phyloP scores from a whole-genome alignment of 2,888 invertebrate species.

The Heliconius ethilla region DNA sequence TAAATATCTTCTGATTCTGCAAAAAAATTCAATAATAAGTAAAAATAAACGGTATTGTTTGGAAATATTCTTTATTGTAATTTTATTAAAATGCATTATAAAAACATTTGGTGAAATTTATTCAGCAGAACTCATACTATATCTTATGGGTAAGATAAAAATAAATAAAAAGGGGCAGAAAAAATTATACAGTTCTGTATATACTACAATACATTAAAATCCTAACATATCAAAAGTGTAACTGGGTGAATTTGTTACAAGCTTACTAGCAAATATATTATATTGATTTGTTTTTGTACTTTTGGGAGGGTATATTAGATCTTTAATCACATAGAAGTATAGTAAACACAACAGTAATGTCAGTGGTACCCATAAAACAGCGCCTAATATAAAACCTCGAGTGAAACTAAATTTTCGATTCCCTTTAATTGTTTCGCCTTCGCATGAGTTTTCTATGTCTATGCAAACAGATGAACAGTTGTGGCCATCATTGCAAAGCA shows the following conservation, averaged over 20 bases:
- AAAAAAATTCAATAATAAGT: conserved; percentile 2
- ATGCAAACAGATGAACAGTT: conserved; percentile 45
- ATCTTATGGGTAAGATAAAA: background rate
- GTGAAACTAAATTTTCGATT: conserved; percentile 52
- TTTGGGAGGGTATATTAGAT: conserved; percentile 40
- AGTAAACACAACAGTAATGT: conserved; percentile 55
- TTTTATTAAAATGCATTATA: background rate
- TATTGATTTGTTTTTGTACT: conserved; percentile 3
- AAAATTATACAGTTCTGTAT: background rate
- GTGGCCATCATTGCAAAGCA: conserved; percentile 36
- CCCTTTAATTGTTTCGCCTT: conserved; percentile 45
- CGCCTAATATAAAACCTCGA: conserved; percentile 60
- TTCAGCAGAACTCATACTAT: background rate
- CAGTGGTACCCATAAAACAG: conserved; percentile 63
- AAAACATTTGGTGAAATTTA: background rate
- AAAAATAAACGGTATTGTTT: background rate
- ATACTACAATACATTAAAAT: conserved; percentile 52
- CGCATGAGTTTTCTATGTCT: conserved; percentile 42
- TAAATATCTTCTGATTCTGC: conserved; percentile 4
- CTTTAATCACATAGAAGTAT: conserved; percentile 56
- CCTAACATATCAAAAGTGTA: conserved; percentile 64
- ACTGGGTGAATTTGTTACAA: background rate
- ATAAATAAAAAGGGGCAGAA: background rate
- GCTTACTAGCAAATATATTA: background rate
- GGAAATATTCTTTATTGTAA: conserved; percentile 4